phyloP scores from a whole-genome alignment of 2,797 vertebrate species.

The Sciaenops ocellatus region DNA sequence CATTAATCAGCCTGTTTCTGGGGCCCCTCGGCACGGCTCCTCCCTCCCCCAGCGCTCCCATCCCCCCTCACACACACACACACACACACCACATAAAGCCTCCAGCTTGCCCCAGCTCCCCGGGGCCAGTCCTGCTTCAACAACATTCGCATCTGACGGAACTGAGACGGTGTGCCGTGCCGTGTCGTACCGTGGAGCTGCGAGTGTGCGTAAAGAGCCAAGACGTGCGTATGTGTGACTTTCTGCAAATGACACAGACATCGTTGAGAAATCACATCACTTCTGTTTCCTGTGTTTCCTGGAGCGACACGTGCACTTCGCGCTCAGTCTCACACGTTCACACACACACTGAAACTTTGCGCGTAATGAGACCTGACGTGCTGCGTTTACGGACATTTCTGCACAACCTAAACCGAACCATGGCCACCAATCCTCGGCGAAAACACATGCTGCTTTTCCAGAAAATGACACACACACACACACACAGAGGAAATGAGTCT shows the following conservation, averaged over 20 bases:
- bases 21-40: slow-evolving; percentile 70
- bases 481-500: slow-evolving; percentile 18
- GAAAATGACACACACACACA: not conserved
- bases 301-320: slow-evolving; percentile 22
- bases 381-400: slow-evolving; percentile 15
- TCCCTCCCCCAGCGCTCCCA: slow-evolving; percentile 51
- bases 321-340: not conserved
- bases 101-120: slow-evolving; percentile 27
- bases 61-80: slow-evolving; percentile 14
- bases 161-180: slow-evolving; percentile 42
- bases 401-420: slow-evolving; percentile 18
- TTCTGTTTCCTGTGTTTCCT: slow-evolving; percentile 52
- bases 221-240: slow-evolving; percentile 11
- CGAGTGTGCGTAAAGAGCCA: slow-evolving; percentile 16
- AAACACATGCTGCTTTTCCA: not conserved
- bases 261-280: slow-evolving; percentile 54
- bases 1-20: slow-evolving; percentile 83
- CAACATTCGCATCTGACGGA: slow-evolving; percentile 70
- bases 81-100: not conserved
- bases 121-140: slow-evolving; percentile 55
- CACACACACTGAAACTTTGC: slow-evolving; percentile 12
- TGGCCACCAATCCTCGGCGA: not conserved
- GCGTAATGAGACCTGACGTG: slow-evolving; percentile 24
- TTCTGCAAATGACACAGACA: slow-evolving; percentile 50
- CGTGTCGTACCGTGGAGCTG: too few relatives aligned